These are phyloP conservation scores for Hydrolagus affinis DNA, from an alignment of 2,113 vertebrate genomes.

Conservation along the genomic window DNA sequence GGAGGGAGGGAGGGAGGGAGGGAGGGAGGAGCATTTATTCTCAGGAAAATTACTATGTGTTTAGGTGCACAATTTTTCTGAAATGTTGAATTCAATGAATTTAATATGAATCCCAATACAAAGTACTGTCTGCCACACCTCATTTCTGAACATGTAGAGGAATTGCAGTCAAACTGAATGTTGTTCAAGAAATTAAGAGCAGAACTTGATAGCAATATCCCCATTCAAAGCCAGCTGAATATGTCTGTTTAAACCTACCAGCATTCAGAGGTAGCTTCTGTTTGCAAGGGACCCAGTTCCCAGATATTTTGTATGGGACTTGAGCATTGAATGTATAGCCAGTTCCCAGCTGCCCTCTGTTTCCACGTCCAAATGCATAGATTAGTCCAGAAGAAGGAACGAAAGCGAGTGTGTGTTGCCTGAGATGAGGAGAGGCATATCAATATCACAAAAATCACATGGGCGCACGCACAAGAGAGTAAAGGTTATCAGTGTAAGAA, in stretches of 20 bases:
- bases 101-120: too few relatives aligned
- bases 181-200: not conserved
- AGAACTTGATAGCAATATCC: not conserved
- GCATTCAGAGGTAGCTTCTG: slow-evolving; percentile 54
- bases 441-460: not conserved
- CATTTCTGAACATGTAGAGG: not conserved
- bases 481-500: not conserved
- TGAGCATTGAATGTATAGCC: slow-evolving; percentile 67
- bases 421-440: slow-evolving; percentile 41
- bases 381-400: slow-evolving; percentile 85
- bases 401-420: slow-evolving; percentile 88
- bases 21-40: too few relatives aligned
- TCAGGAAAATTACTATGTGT: too few relatives aligned
- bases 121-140: too few relatives aligned
- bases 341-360: slow-evolving; percentile 79
- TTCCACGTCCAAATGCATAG: slow-evolving; percentile 91
- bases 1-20: too few relatives aligned
- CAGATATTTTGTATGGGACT: slow-evolving; percentile 75
- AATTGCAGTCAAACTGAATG: not conserved
- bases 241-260: slow-evolving; percentile 53
- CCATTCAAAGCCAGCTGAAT: not conserved
- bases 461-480: too few relatives aligned
- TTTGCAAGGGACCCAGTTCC: slow-evolving; percentile 59
- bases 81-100: too few relatives aligned
- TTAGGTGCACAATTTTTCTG: too few relatives aligned